Evolutionary conservation across 2,888 invertebrate species (phyloP).

Genomic region (Priapulus caudatus): DNA sequence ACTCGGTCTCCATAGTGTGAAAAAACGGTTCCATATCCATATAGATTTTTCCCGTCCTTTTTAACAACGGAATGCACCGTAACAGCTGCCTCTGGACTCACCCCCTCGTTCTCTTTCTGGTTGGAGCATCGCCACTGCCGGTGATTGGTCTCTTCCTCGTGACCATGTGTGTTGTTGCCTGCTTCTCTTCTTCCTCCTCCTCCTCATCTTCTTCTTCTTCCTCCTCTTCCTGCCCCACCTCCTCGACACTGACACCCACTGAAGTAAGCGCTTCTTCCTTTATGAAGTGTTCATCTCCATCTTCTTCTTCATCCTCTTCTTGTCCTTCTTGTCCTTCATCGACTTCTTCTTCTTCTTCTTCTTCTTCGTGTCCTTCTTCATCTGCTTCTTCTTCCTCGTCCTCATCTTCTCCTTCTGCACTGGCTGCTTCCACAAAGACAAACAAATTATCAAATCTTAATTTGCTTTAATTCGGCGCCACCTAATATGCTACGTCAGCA

Average conservation of each 20-base stretch:
- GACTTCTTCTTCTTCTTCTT: neutral
- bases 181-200: neutral
- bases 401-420: too few species aligned
- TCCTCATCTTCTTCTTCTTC: neutral
- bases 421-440: too few species aligned
- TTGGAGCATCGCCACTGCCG: conserved; percentile 1
- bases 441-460: too few species aligned
- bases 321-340: neutral
- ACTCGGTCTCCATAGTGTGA: too few species aligned
- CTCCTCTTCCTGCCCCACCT: neutral
- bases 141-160: neutral
- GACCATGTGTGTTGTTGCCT: too few species aligned
- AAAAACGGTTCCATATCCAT: too few species aligned
- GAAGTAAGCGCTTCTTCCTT: neutral
- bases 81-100: neutral
- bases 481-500: too few species aligned
- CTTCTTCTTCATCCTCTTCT: neutral
- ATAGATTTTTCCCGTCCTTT: too few species aligned
- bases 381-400: too few species aligned
- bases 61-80: too few species aligned
- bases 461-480: too few species aligned
- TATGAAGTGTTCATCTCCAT: neutral
- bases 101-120: neutral
- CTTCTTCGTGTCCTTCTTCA: neutral
- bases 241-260: neutral